A percentile compares a stretch with the other conserved stretches of the same genome.
Evolutionary conservation across 1,140 invertebrate genomes (phyloP).

Genomic region (Dendroctonus valens): DNA sequence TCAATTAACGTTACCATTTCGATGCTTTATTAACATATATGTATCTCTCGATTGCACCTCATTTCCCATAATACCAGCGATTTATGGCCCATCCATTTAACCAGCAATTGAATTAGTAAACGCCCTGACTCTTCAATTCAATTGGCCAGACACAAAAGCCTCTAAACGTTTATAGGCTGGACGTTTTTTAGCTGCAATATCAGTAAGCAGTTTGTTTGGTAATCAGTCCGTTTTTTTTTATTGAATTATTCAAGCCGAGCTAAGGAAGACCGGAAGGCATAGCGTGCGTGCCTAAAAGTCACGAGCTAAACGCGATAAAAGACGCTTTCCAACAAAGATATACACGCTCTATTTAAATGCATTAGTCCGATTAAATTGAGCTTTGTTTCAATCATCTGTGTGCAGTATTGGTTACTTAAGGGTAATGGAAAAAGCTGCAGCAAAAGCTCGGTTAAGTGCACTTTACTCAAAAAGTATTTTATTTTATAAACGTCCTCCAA

Average conservation of each 20-base stretch:
- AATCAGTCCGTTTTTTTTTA: neutral
- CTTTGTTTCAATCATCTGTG: too few relatives aligned
- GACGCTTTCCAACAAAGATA: too few relatives aligned
- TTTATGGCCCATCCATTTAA: slow-evolving; percentile 10
- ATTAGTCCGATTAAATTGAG: too few relatives aligned
- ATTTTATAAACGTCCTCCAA: too few relatives aligned
- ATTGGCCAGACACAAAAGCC: neutral
- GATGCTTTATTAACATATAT: slow-evolving; percentile 6
- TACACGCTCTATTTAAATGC: too few relatives aligned
- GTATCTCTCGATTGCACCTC: slow-evolving; percentile 5
- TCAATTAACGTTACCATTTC: slow-evolving; percentile 11
- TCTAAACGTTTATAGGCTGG: neutral
- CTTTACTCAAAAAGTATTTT: too few relatives aligned
- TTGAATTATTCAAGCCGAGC: neutral
- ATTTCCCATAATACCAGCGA: slow-evolving; percentile 3
- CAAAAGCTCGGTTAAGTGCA: too few relatives aligned
- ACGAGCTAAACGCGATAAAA: too few relatives aligned
- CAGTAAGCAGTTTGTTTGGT: neutral
- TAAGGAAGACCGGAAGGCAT: neutral
- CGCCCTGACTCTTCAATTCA: slow-evolving; percentile 1
- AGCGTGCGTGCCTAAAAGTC: neutral
- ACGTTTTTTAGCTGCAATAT: neutral
- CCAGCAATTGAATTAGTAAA: slow-evolving; percentile 1
- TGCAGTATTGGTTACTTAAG: too few relatives aligned
- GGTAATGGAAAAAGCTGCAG: too few relatives aligned